These are phyloP conservation scores for Torymus aiolomorphi DNA, from an alignment of 2,888 invertebrate genomes.

Conservation along the genomic window DNA sequence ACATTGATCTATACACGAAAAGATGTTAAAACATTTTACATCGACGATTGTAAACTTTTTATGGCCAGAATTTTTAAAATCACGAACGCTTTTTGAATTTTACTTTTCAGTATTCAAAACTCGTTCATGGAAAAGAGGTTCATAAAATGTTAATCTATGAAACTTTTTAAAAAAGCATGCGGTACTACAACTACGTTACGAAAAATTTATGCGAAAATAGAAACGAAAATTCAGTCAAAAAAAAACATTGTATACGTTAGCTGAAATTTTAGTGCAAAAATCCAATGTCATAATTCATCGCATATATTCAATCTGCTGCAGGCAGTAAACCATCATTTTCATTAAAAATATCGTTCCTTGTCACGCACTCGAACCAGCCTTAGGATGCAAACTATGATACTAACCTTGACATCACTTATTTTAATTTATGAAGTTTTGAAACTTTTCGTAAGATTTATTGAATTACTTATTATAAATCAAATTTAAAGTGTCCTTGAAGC, in stretches of 20 bases:
- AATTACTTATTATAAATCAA: too few relatives aligned
- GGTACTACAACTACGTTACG: conserved; percentile 36
- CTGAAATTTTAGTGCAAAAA: conserved; percentile 28
- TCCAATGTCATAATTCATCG: conserved; percentile 8
- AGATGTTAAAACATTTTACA: too few relatives aligned
- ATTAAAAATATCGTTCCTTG: conserved; percentile 37
- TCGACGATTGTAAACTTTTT: not conserved
- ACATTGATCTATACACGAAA: not conserved
- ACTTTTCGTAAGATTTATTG: too few relatives aligned
- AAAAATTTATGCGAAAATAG: conserved; percentile 27
- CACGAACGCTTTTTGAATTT: too few relatives aligned
- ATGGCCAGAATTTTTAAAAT: too few relatives aligned
- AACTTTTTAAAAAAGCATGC: conserved; percentile 24
- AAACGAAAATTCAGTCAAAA: conserved; percentile 25
- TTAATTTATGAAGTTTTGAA: not conserved
- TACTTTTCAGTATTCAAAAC: too few relatives aligned
- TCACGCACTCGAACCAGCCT: conserved; percentile 37
- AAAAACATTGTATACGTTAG: conserved; percentile 9
- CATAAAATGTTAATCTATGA: conserved; percentile 13
- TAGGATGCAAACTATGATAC: conserved; percentile 26
- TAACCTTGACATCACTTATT: conserved; percentile 35
- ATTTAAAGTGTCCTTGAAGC: too few relatives aligned
- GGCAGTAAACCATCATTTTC: conserved; percentile 28
- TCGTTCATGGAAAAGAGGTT: too few relatives aligned
- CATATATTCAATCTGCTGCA: conserved; percentile 3